A percentile compares a stretch with the other conserved stretches of the same genome.
Evolutionary conservation across 2,888 invertebrate species (phyloP).

Genomic region (Dyspetes luteomarginatus): DNA sequence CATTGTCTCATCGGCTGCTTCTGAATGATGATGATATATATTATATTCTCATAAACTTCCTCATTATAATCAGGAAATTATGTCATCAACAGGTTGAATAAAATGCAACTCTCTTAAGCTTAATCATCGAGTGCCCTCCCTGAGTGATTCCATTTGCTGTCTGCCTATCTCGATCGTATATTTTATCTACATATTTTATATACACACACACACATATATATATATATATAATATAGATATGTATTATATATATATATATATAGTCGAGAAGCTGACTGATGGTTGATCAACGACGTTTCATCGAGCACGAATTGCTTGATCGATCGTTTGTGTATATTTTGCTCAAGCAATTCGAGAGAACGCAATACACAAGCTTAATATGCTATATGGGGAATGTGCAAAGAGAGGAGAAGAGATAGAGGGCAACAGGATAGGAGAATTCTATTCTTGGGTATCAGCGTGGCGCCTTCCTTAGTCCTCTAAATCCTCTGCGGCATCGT

Average conservation of each 20-base stretch:
- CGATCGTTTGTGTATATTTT: conserved; percentile 30
- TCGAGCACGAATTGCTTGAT: conserved; percentile 16
- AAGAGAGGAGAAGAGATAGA: not conserved
- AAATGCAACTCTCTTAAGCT: no score
- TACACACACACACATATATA: no score
- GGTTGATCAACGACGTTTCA: not conserved
- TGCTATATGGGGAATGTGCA: not conserved
- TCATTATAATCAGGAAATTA: no score
- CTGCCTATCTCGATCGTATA: no score
- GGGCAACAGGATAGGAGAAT: conserved; percentile 27
- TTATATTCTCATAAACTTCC: no score
- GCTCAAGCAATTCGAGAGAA: conserved; percentile 29
- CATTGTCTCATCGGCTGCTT: no score
- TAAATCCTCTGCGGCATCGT: conserved; percentile 44
- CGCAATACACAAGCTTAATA: not conserved
- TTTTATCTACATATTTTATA: no score
- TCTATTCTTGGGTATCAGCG: conserved; percentile 29
- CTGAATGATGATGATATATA: no score
- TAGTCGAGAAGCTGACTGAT: not conserved
- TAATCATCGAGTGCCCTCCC: no score
- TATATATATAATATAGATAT: not conserved
- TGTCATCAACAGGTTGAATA: no score
- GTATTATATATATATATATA: not conserved
- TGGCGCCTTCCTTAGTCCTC: conserved; percentile 44
- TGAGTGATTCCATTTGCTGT: no score